Percentiles rank a stretch among this genome's conserved stretches.
Conservation (phyloP, 2,888 invertebrate species). For the Nymphalis polychloros region DNA sequence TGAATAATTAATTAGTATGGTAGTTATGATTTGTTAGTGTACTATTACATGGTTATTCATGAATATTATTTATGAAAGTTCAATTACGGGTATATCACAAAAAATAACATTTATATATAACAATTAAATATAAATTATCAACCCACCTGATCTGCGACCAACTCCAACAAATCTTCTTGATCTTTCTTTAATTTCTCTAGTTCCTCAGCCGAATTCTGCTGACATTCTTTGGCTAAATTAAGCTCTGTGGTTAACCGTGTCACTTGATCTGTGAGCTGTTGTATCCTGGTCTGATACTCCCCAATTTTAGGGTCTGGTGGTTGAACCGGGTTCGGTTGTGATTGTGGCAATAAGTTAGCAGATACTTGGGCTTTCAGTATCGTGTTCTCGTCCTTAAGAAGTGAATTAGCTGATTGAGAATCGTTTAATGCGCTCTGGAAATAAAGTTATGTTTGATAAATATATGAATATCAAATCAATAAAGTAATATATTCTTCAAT, state of each 20-base stretch:
- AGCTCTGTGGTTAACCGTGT: conserved; percentile 46
- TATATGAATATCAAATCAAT: too few species aligned
- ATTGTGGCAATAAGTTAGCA: conserved; percentile 52
- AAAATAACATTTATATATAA: not conserved
- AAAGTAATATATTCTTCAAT: too few species aligned
- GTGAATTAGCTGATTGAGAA: conserved; percentile 85
- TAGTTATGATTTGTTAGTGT: too few species aligned
- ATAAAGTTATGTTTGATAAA: not conserved
- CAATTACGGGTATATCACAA: not conserved
- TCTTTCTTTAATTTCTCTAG: conserved; percentile 89
- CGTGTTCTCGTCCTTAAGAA: conserved; percentile 93
- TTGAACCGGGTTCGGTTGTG: not conserved
- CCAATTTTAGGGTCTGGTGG: conserved; percentile 38
- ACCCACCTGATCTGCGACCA: conserved; percentile 92
- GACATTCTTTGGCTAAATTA: conserved; percentile 45
- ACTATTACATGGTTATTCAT: too few species aligned
- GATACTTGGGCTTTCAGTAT: conserved; percentile 88
- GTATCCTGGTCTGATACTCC: conserved; percentile 47
- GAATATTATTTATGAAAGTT: too few species aligned
- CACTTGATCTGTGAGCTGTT: conserved; percentile 50
- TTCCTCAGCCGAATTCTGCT: conserved; percentile 61
- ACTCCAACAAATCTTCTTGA: conserved; percentile 94
- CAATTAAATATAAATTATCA: not conserved
- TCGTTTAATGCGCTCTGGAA: conserved; percentile 82
- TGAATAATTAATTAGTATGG: too few species aligned